These are phyloP conservation scores for Nematolebias whitei DNA, from an alignment of 2,113 vertebrate genomes.

Conservation along the genomic window DNA sequence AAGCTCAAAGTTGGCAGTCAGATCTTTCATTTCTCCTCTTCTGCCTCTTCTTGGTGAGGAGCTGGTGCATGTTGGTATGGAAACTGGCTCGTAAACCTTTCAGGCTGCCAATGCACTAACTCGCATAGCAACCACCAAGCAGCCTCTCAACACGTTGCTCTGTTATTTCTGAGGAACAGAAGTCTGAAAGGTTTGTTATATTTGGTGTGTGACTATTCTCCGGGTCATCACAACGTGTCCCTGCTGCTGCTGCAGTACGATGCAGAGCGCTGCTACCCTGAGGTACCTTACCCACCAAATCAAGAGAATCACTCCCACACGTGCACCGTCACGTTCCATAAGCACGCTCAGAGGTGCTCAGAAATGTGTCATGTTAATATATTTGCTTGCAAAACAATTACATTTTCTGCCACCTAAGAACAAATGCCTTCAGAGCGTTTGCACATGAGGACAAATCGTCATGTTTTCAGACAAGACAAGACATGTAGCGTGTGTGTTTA, in stretches of 20 bases:
- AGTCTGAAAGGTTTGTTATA: slow-evolving; percentile 32
- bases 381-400: slow-evolving; percentile 25
- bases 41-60: slow-evolving; percentile 34
- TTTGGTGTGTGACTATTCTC: slow-evolving; percentile 5
- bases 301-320: slow-evolving; percentile 31
- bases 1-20: not conserved
- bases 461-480: not conserved
- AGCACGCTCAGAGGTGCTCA: slow-evolving; percentile 21
- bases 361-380: slow-evolving; percentile 45
- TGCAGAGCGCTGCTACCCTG: not conserved
- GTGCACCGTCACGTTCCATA: slow-evolving; percentile 24
- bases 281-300: slow-evolving; percentile 6
- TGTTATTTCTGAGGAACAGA: slow-evolving; percentile 48
- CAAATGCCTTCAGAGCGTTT: slow-evolving; percentile 15
- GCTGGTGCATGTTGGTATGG: slow-evolving; percentile 72
- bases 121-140: slow-evolving; percentile 69
- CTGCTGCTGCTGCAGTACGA: not conserved
- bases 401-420: slow-evolving; percentile 6
- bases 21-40: slow-evolving; percentile 10
- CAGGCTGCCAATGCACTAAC: slow-evolving; percentile 67
- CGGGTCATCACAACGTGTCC: slow-evolving; percentile 2
- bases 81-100: slow-evolving; percentile 70
- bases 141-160: slow-evolving; percentile 45
- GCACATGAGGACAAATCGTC: not conserved
- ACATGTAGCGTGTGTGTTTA: not conserved